Evolutionary conservation across 2,113 vertebrate genomes (phyloP).

Genomic region (Oreotrochilus melanogaster): DNA sequence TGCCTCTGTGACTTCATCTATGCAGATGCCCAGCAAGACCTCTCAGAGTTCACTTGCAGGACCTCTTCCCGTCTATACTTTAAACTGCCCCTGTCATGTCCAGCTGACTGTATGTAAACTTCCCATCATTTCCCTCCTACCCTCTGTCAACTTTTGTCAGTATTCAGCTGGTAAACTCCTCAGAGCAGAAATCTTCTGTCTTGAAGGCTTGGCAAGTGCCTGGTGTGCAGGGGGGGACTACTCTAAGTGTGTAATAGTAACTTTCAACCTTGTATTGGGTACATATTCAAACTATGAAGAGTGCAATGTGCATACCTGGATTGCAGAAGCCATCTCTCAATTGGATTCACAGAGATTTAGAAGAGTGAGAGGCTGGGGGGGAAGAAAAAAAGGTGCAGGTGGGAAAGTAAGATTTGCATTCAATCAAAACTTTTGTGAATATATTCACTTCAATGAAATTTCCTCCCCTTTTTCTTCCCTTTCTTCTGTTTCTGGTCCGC

Average conservation of each 20-base stretch:
- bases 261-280: background rate
- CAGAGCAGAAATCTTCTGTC: background rate
- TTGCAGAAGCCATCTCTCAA: background rate
- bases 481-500: background rate
- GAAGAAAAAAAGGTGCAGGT: background rate
- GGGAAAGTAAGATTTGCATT: background rate
- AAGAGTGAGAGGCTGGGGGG: background rate
- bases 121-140: background rate
- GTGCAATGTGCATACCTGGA: background rate
- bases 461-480: background rate
- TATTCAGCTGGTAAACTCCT: background rate
- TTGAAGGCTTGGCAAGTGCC: background rate
- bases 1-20: background rate
- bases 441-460: conserved; percentile 8
- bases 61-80: background rate
- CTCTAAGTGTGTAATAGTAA: background rate
- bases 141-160: background rate
- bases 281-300: background rate
- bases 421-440: background rate
- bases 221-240: background rate
- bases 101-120: background rate
- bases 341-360: background rate
- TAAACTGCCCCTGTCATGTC: background rate
- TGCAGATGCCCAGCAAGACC: background rate
- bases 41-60: background rate